These are phyloP conservation scores for Lycaena phlaeas DNA, from an alignment of 2,888 invertebrate species.

Conservation along the genomic window DNA sequence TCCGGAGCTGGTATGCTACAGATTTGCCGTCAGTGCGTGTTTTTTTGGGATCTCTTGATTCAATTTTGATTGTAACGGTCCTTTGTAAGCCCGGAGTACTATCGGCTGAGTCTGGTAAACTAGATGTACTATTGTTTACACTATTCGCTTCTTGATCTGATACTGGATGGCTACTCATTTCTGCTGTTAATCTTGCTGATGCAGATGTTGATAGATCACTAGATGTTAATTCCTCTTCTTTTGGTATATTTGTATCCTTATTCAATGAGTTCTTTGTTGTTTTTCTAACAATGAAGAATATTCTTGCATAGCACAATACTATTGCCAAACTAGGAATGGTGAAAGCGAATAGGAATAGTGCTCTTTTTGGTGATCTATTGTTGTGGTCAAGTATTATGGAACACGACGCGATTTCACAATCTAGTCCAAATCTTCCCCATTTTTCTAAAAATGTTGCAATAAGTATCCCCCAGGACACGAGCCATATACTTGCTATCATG, in stretches of 20 bases:
- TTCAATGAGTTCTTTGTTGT: conserved; percentile 75
- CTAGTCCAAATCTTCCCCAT: conserved; percentile 87
- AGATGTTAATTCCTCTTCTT: conserved; percentile 20
- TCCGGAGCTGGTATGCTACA: conserved; percentile 29
- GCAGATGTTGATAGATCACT: conserved; percentile 19
- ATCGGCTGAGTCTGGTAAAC: neutral
- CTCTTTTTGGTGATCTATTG: conserved; percentile 81
- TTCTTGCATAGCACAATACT: conserved; percentile 86
- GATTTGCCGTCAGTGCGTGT: neutral
- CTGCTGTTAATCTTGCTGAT: conserved; percentile 15
- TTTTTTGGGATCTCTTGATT: conserved; percentile 13
- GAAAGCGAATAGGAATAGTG: conserved; percentile 87
- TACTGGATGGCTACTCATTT: conserved; percentile 13
- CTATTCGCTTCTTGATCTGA: neutral
- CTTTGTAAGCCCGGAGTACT: conserved; percentile 9
- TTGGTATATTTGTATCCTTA: conserved; percentile 32
- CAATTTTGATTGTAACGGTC: conserved; percentile 17
- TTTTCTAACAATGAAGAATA: conserved; percentile 83
- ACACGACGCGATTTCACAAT: conserved; percentile 82
- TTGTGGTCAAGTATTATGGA: conserved; percentile 80
- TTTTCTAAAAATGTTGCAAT: conserved; percentile 81
- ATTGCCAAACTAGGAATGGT: conserved; percentile 88
- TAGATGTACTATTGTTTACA: no score
- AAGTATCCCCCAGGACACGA: conserved; percentile 77
- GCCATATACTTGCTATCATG: conserved; percentile 83